Conservation (phyloP, 2,113 vertebrate genomes). For the Herpailurus yagouaroundi region DNA sequence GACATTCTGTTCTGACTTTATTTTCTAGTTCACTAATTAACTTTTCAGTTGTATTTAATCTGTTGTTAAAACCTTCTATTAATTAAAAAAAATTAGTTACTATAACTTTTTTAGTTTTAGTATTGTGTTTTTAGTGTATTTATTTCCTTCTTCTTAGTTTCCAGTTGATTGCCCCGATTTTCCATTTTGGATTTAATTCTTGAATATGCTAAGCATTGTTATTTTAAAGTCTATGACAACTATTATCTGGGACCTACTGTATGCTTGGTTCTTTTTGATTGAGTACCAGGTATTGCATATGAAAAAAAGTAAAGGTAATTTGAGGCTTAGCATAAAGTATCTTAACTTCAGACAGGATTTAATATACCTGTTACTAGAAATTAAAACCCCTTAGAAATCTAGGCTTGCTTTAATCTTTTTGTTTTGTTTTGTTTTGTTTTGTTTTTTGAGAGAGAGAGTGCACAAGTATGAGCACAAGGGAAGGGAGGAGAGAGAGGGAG, state of each 20-base stretch:
- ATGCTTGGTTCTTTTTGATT: slow-evolving; percentile 39
- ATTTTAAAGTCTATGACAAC: slow-evolving; percentile 5
- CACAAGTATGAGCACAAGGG: too few relatives aligned
- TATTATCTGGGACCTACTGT: neutral
- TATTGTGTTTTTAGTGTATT: neutral
- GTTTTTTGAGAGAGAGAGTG: too few relatives aligned
- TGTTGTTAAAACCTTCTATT: neutral
- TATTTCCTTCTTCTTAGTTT: slow-evolving; percentile 33
- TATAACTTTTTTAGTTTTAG: neutral
- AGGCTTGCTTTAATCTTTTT: neutral
- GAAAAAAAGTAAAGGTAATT: slow-evolving; percentile 21
- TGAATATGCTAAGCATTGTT: slow-evolving; percentile 16
- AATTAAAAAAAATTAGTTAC: neutral
- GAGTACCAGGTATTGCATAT: neutral
- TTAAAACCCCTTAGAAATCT: neutral
- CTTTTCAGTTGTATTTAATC: slow-evolving; percentile 25
- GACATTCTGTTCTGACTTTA: slow-evolving; percentile 28
- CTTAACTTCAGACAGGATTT: slow-evolving; percentile 52
- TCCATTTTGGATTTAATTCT: neutral
- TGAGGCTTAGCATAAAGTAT: slow-evolving; percentile 30
- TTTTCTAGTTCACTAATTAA: slow-evolving; percentile 32
- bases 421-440: too few relatives aligned
- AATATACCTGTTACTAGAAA: slow-evolving; percentile 16
- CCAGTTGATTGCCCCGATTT: neutral
- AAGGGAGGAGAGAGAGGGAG: too few relatives aligned